These are phyloP conservation scores for Diceros bicornis DNA, from an alignment of 2,797 vertebrate genomes.

Conservation along the genomic window DNA sequence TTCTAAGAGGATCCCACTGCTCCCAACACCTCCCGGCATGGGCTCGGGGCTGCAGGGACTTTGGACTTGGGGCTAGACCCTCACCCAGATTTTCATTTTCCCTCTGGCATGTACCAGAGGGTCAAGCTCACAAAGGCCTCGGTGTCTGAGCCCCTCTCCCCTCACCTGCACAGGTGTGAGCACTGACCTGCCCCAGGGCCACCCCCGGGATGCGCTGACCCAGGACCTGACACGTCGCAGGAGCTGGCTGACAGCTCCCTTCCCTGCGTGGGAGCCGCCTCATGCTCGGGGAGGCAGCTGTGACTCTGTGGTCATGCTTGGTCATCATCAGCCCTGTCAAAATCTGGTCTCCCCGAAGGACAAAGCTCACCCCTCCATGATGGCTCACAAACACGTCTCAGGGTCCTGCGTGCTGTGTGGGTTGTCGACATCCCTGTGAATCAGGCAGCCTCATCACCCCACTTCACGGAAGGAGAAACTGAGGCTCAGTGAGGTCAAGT, in stretches of 20 bases:
- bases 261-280: not conserved
- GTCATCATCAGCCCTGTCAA: not conserved
- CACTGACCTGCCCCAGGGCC: accelerated
- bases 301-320: accelerated
- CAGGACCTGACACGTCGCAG: accelerated
- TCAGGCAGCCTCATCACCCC: not conserved
- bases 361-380: not conserved
- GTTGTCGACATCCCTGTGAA: accelerated
- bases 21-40: not conserved
- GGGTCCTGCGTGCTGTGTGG: not conserved
- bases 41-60: not conserved
- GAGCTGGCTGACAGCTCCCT: not conserved
- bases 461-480: not conserved
- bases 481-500: not conserved
- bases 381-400: not conserved
- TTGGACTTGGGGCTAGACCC: not conserved
- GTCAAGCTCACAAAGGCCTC: not conserved
- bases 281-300: not conserved
- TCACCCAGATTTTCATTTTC: not conserved
- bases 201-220: accelerated
- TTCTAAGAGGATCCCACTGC: not conserved
- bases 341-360: not conserved
- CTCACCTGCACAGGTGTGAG: not conserved
- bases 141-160: not conserved
- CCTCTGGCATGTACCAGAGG: not conserved